Base-by-base conservation (phyloP, 1,140 invertebrate genomes). In the Babylonia areolata region DNA sequence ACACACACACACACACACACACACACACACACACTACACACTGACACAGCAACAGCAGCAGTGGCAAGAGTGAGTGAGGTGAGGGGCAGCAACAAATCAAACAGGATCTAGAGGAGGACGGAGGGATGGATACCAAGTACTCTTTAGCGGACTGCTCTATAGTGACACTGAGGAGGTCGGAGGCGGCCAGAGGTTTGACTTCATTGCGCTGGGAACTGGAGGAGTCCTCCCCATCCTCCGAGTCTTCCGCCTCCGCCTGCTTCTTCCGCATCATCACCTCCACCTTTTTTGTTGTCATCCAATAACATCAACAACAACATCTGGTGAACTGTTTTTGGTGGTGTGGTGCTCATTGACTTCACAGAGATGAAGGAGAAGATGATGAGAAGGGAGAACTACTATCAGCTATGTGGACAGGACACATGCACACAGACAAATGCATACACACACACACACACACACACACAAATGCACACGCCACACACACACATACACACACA, bases 201-300 rank as follows among this genome's bases (percentile, higher is more conserved):
- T 83, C 69, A 31, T 9, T 51, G 46, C 71, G 15, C 6, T 20
- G 69, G 33, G 37, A 71, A 42, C 39, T 42, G 6, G 42, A 51
- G 31, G 3, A 20, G 23, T 58, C 75, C 37, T 75, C 73, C 3
- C 80, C 84, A 9, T 85, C 78, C 40, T 86, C 85, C 12, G 80
- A 42, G 40, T 86, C 85, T 64, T 86, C 79, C 11, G 51, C 75
- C 35, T 86, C 85, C 11, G 46, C 58, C 42, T 86, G 85, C 64
- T 82, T 69, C 75, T 73, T 64, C n/a, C 85, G 54, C 51, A 86
- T 39, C 51, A 86, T 81, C 40, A 69, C 79, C 46, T 86, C 85
- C 78, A 86, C 79, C 85, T 86, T 51, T 51, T n/a, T n/a, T n/a
- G n/a, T n/a, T 39, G 77, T 79, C 77, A 79, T 5, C 3, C 77